Conservation (phyloP, 2,797 vertebrate species). For the Leptatherina wallacei region DNA sequence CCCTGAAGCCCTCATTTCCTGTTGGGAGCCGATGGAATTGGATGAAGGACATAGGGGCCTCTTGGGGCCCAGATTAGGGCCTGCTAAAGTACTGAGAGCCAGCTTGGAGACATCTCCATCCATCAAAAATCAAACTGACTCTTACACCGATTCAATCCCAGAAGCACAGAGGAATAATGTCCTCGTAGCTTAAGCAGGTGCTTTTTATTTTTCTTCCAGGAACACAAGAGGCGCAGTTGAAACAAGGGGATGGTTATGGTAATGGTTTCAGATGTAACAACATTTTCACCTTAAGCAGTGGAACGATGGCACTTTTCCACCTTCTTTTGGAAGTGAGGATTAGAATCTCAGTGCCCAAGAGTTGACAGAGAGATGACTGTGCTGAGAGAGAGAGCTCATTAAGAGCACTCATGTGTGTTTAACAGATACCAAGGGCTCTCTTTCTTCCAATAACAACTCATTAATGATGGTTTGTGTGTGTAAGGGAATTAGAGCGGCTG, state of each 20-base stretch:
- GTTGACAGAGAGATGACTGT: conserved; percentile 65
- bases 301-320: conserved; percentile 60
- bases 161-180: conserved; percentile 30
- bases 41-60: conserved; percentile 70
- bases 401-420: conserved; percentile 81
- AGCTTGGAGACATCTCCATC: conserved; percentile 67
- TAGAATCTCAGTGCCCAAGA: conserved; percentile 42
- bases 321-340: conserved; percentile 21
- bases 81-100: conserved; percentile 39
- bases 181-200: conserved; percentile 48
- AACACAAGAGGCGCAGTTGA: conserved; percentile 14
- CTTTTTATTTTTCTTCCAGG: conserved; percentile 54
- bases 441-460: conserved; percentile 85
- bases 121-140: conserved; percentile 71
- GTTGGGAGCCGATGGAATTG: conserved; percentile 74
- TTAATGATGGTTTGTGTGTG: conserved; percentile 86
- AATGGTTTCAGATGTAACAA: conserved; percentile 32
- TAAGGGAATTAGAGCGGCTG: conserved; percentile 80
- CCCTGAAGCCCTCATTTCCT: conserved; percentile 86
- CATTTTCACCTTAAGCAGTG: conserved; percentile 45
- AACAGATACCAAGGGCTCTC: conserved; percentile 82
- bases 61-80: conserved; percentile 60
- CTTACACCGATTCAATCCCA: conserved; percentile 44
- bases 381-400: conserved; percentile 77
- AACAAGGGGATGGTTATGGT: conserved; percentile 22